These are phyloP conservation scores for Fragum whitleyi DNA, from an alignment of 2,888 invertebrate species.

Conservation along the genomic window DNA sequence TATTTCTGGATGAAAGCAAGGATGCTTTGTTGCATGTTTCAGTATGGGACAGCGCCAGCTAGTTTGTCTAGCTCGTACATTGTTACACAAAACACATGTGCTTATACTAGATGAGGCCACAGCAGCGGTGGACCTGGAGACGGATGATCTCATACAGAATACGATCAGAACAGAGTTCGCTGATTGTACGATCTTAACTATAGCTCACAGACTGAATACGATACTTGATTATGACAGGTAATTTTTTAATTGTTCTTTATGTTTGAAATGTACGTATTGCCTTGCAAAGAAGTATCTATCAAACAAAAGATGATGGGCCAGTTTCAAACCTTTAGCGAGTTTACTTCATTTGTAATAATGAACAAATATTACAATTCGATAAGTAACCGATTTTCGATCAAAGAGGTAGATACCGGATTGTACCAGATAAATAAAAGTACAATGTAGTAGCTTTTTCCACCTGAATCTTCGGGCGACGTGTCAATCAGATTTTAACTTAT, in stretches of 20 bases:
- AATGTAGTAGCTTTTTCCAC: too few species aligned
- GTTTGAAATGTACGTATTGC: neutral
- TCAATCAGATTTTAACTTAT: too few species aligned
- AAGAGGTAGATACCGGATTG: too few species aligned
- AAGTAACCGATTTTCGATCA: too few species aligned
- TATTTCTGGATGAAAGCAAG: too few species aligned
- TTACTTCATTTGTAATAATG: too few species aligned
- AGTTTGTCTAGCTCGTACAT: slow-evolving; percentile 71
- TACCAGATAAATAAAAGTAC: too few species aligned
- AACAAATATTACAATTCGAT: too few species aligned
- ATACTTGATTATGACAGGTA: slow-evolving; percentile 92
- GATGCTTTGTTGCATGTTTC: neutral
- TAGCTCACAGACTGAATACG: slow-evolving; percentile 95
- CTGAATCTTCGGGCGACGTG: too few species aligned
- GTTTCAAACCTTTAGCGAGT: too few species aligned
- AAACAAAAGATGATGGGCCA: neutral
- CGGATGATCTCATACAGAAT: slow-evolving; percentile 93
- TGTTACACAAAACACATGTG: slow-evolving; percentile 76
- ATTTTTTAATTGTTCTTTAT: neutral
- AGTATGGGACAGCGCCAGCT: slow-evolving; percentile 72
- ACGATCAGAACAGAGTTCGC: slow-evolving; percentile 92
- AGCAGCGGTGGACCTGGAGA: slow-evolving; percentile 86
- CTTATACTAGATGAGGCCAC: slow-evolving; percentile 81
- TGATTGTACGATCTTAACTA: slow-evolving; percentile 94
- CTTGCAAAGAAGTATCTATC: neutral